Base-by-base conservation (phyloP, 2,888 invertebrate species). In the Leptodirus hochenwartii region DNA sequence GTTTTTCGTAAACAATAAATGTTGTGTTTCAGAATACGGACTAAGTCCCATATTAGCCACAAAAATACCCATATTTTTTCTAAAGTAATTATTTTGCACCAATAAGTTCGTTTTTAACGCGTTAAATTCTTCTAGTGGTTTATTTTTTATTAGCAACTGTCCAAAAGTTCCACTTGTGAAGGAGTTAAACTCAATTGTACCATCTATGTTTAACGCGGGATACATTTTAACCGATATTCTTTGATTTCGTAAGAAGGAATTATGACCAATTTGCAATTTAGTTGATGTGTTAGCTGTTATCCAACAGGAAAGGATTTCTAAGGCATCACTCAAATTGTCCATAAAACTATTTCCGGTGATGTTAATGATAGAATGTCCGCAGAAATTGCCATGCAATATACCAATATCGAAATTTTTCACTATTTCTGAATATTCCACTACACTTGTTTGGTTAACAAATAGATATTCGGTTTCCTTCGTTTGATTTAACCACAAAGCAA, bases 291-390 rank as follows among this genome's bases (percentile, higher is more conserved):
- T 58, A 34, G 58, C 61, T 37, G 56, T 46, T 41, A 57, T 63
- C 80, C 82, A 90, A 53, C 90, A 93, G 1, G 88, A 78, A 34
- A 76, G 66, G 31, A 90, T 62, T 47, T 84, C 78, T 15, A 95
- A 57, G 2, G 81, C 84, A 35, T 78, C 78, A 43, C 74, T 72
- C 15, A 66, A 50, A 42, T 85, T 85, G 26, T 71, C 69, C 41
- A 77, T 79, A 51, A 95, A 88, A 53, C 64, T 70, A 49, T 87
- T 90, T n/a, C 81, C 81, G 1, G 85, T 88, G n/a, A 93, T 67
- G 51, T 95, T 95, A 2, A 93, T 73, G 59, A 77, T 73, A 25
- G 77, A 69, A 43, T 72, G 66, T 4, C 77, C 75, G 46, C 95
- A 95, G 47, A 76, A 91, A 53, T 98, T 98, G 3, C 95, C 93